Base-by-base conservation (phyloP, 2,797 vertebrate genomes). In the Cirrhinus molitorella region DNA sequence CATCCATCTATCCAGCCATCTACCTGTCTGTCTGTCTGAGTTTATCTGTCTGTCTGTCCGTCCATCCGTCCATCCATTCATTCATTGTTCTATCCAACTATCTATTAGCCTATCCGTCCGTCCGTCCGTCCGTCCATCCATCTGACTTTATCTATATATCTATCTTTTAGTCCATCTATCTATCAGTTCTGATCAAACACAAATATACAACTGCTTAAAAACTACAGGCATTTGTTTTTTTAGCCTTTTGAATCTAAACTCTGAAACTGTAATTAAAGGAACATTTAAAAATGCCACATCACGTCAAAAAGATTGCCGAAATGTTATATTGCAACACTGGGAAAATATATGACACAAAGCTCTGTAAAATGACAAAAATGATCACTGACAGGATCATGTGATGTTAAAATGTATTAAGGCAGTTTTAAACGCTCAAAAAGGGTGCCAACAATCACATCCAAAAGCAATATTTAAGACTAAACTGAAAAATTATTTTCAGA, bases 401-500 rank as follows among this genome's bases (percentile, higher is more conserved):
- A 57, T 59, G 25, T 9, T 43, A 45, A 40, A 70, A 68, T 43
- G 10, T 45, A 70, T 68, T 55, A 19, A 25, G 16, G 3, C 10
- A 67, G 19, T 55, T 66, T 11, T n/a, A 43, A 45, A 19, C 23
- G 31, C 47, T 40, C 13, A 5, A 28, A 71, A 59, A 17, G 10
- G 37, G 8, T 61, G 37, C 23, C 66, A 47, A 6, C 19, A 37
- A 8, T 43, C 51, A 9, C n/a, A 45, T 70, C 67, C 67, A 71
- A 80, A 31, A 59, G 23, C 67, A 51, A 37, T 37, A 81, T 63
- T 63, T 72, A 47, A 63, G 19, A 73, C 79, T 61, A 51, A 49
- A 51, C 34, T 73, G 21, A 63, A 81, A 21, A 73, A 25, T 19
- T 0, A 43, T 37, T 81, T n/a, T 34, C 40, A 61, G 55, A 61